phyloP scores from a whole-genome alignment of 2,797 vertebrate species.

The Lateolabrax maculatus region DNA sequence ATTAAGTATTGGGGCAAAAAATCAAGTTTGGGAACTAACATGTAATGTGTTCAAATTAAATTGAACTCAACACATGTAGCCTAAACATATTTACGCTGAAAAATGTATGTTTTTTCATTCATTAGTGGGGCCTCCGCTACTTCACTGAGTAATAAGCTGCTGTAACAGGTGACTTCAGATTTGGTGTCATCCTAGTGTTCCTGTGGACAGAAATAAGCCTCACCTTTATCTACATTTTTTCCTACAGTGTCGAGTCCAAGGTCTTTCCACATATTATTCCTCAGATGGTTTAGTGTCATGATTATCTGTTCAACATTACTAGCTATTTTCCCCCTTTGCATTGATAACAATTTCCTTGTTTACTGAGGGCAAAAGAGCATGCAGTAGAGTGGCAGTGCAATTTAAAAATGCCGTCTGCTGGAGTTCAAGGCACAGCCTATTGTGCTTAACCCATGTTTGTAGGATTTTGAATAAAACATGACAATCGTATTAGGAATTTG shows the following conservation, averaged over 20 bases:
- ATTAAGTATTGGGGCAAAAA: too few species aligned
- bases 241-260: background rate
- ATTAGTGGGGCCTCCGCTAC: too few species aligned
- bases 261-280: background rate
- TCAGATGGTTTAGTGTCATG: too few species aligned
- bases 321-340: background rate
- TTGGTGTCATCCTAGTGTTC: background rate
- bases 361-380: background rate
- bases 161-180: background rate
- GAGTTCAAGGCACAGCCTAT: background rate
- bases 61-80: too few species aligned
- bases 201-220: background rate
- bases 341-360: slow-evolving; percentile 13
- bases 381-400: background rate
- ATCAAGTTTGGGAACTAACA: too few species aligned
- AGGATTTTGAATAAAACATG: background rate
- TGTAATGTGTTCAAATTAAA: too few species aligned
- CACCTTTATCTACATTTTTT: background rate
- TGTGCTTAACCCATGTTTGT: background rate
- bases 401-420: background rate
- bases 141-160: background rate
- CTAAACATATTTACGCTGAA: too few species aligned
- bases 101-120: too few species aligned
- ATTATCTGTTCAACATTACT: too few species aligned
- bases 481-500: background rate